A percentile compares a stretch with the other conserved stretches of the same genome.
Evolutionary conservation across 2,797 vertebrate species (phyloP).

Genomic region (Hirundo rustica): DNA sequence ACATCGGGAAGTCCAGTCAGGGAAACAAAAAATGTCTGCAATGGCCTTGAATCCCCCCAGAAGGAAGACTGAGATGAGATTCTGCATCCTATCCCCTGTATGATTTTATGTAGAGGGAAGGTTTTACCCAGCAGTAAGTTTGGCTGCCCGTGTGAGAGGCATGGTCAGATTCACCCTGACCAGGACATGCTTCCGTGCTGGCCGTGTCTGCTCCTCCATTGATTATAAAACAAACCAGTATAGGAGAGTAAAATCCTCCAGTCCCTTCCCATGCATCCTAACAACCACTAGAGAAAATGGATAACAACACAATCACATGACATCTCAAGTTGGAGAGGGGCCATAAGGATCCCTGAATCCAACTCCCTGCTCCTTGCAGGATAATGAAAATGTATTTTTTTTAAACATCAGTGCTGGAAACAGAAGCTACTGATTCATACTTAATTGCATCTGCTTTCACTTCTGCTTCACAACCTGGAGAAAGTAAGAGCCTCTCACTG

Average conservation of each 20-base stretch:
- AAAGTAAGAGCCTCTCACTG: background rate
- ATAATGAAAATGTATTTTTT: background rate
- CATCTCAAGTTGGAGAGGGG: background rate
- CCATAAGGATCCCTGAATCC: background rate
- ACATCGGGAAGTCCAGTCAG: background rate
- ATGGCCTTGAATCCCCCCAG: background rate
- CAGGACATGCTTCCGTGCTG: background rate
- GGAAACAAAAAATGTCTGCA: background rate
- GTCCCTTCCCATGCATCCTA: background rate
- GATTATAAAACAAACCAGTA: background rate
- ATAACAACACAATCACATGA: background rate
- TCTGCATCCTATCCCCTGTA: background rate
- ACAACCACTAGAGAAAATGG: background rate
- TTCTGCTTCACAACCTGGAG: background rate
- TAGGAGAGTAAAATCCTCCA: background rate
- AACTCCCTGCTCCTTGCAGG: background rate
- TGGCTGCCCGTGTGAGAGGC: background rate
- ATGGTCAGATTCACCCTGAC: background rate
- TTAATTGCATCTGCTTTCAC: background rate
- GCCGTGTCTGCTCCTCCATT: background rate
- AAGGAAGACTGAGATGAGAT: background rate
- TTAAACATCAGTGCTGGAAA: background rate
- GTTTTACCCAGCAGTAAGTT: background rate
- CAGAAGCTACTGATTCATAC: background rate
- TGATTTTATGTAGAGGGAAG: background rate